These are phyloP conservation scores for Tetranychus urticae DNA, from an alignment of 1,140 invertebrate genomes.

Conservation along the genomic window DNA sequence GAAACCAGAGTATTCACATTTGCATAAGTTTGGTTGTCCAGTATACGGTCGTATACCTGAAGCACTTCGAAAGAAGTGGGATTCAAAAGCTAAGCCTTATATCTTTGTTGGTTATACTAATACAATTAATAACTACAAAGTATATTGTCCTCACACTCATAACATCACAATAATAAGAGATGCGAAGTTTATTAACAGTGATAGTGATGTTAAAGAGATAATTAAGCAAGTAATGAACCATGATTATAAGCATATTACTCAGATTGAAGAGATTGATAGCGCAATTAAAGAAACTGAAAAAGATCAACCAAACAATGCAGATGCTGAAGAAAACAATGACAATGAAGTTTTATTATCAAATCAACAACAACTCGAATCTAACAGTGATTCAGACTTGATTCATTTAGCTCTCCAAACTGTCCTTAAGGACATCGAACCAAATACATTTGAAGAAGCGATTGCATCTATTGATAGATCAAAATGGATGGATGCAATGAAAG, in stretches of 20 bases:
- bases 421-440: neutral
- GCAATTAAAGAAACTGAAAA: neutral
- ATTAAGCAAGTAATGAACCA: neutral
- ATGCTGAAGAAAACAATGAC: neutral
- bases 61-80: neutral
- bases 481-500: constrained; percentile 5
- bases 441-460: constrained; percentile 6
- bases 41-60: neutral
- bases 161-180: neutral
- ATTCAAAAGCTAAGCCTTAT: neutral
- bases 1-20: neutral
- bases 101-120: neutral
- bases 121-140: neutral
- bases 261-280: neutral
- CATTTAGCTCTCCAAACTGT: neutral
- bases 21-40: neutral
- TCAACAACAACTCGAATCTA: neutral
- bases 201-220: neutral
- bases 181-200: neutral
- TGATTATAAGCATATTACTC: neutral
- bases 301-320: too few species aligned
- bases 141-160: neutral
- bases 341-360: neutral
- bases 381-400: neutral
- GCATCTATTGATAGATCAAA: neutral